These are phyloP conservation scores for Allacma fusca DNA, from an alignment of 2,888 invertebrate genomes.

Conservation along the genomic window DNA sequence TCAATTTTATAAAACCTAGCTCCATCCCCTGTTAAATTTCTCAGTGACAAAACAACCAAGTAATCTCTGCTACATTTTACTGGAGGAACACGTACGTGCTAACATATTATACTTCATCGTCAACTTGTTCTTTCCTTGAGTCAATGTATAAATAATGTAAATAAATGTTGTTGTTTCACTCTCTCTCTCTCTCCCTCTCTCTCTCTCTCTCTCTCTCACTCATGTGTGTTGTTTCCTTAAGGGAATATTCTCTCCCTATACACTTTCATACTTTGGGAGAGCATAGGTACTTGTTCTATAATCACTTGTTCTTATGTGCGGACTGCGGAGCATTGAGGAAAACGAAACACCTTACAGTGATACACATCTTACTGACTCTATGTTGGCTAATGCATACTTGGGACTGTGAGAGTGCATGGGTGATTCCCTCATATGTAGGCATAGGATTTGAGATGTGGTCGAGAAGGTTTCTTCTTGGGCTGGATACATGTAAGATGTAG, in stretches of 20 bases:
- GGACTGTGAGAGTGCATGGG: no score
- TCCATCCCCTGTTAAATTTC: constrained; percentile 25
- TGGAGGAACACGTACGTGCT: constrained; percentile 21
- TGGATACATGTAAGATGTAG: no score
- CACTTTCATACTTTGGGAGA: background rate
- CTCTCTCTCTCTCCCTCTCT: constrained; percentile 14
- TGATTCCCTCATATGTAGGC: no score
- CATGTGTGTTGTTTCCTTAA: constrained; percentile 2
- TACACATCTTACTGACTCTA: background rate
- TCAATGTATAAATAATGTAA: constrained; percentile 36
- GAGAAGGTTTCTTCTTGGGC: no score
- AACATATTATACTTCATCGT: constrained; percentile 24
- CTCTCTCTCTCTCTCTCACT: background rate
- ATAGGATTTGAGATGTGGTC: no score
- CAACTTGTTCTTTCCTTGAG: constrained; percentile 21
- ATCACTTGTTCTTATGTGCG: background rate
- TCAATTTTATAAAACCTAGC: constrained; percentile 35
- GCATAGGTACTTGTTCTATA: no score
- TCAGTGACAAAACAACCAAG: constrained; percentile 26
- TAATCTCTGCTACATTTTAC: constrained; percentile 36
- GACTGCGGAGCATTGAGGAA: background rate
- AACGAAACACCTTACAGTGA: background rate
- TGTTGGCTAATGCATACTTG: no score
- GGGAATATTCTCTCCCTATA: background rate
- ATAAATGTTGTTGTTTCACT: constrained; percentile 38